Base-by-base conservation (phyloP, 2,888 invertebrate genomes). In the Leucoma salicis region DNA sequence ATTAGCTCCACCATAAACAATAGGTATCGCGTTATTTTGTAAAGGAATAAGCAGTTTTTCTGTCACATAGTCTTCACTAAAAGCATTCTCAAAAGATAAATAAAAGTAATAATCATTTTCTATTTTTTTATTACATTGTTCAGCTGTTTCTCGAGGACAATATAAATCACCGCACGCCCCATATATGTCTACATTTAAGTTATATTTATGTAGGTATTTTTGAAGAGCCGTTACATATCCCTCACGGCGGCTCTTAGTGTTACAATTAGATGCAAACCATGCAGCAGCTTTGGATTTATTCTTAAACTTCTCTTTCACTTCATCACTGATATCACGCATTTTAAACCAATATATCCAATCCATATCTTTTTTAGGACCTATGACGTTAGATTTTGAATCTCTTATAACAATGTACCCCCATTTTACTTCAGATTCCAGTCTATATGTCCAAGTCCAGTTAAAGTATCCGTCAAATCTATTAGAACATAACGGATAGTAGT, bases 1-100 rank as follows among this genome's bases (percentile, higher is more conserved):
- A 45, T 80, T 67, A 32, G 91, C 91, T 24, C 91, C 92, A n/a
- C 94, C 94, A 78, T 91, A 93, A n/a, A 93, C 94, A 27, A 94
- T 91, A 0, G 94, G 94, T n/a, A 94, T 77, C 7, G 92, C 87
- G 60, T 91, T 87, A 72, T 85, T 60, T 36, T 76, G 64, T 44
- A 77, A 57, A 4, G 81, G 74, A 49, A 47, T 60, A 37, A 81
- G 35, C 24, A 80, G 37, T 45, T 81, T 81, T 44, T 79, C 81
- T 8, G 82, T 82, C 1, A 63, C 67, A 35, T 81, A 82, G 49
- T 82, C 81, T 42, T 78, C 73, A 49, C 70, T 68, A 15, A 80
- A 68, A 2, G 79, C 65, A 50, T 82, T 83, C 57, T 83, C 83
- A 42, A 82, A 80, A 11, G 82, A 66, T 31, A 82, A 65, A 63